phyloP scores from a whole-genome alignment of 1,140 invertebrate species.

The Drosophila takahashii region DNA sequence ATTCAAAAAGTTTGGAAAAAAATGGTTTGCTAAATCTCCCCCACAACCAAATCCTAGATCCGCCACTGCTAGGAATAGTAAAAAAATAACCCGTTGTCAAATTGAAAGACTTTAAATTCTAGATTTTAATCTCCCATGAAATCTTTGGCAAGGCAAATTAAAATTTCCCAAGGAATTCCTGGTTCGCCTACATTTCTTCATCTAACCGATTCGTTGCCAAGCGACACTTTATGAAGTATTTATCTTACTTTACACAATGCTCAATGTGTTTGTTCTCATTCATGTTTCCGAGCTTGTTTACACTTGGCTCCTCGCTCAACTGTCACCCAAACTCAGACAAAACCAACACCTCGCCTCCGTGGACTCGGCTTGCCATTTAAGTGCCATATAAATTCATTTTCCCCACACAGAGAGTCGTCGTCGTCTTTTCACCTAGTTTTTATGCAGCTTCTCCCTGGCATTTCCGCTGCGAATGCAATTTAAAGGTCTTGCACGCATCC shows the following conservation, averaged over 20 bases:
- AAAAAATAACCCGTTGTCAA: too few relatives aligned
- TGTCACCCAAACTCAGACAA: constrained; percentile 14
- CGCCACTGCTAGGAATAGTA: too few relatives aligned
- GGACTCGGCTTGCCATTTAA: constrained; percentile 47
- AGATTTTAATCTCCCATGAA: not conserved
- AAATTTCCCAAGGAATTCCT: not conserved
- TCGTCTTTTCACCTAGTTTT: constrained; percentile 64
- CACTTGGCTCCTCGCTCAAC: constrained; percentile 20
- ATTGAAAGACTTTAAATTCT: not conserved
- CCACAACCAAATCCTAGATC: too few relatives aligned
- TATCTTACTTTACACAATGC: constrained; percentile 44
- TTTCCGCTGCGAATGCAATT: constrained; percentile 51
- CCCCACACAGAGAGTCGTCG: constrained; percentile 14
- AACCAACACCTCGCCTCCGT: constrained; percentile 8
- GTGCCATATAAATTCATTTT: constrained; percentile 63
- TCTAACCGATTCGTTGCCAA: constrained; percentile 3
- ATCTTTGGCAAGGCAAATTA: not conserved
- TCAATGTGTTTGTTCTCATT: constrained; percentile 52
- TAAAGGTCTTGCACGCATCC: constrained; percentile 6
- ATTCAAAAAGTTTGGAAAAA: too few relatives aligned
- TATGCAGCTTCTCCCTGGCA: constrained; percentile 37
- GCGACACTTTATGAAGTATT: constrained; percentile 43
- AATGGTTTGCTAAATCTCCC: too few relatives aligned
- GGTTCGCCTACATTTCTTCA: not conserved
- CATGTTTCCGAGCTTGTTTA: constrained; percentile 42